phyloP scores from a whole-genome alignment of 2,797 vertebrate species.

The Eidolon dupreanum region DNA sequence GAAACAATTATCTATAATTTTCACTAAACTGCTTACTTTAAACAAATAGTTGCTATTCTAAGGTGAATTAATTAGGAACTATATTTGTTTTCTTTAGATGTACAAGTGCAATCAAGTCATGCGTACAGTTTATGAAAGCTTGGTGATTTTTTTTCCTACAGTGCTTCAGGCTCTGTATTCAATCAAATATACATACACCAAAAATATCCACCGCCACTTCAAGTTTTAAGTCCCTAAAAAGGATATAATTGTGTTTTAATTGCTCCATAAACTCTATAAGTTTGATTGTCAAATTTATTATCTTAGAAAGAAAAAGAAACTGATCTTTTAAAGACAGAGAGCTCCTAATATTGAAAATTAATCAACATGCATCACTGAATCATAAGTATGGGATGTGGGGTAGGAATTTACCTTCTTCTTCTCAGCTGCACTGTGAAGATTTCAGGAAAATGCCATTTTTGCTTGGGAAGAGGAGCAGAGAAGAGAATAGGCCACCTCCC shows the following conservation, averaged over 20 bases:
- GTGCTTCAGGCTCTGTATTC: conserved; percentile 38
- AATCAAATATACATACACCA: conserved; percentile 40
- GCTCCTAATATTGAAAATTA: conserved; percentile 26
- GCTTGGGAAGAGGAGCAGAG: background rate
- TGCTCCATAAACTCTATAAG: conserved; percentile 40
- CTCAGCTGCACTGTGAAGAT: background rate
- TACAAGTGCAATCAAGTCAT: conserved; percentile 72
- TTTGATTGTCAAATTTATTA: conserved; percentile 35
- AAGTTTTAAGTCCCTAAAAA: conserved; percentile 42
- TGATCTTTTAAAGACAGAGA: conserved; percentile 2
- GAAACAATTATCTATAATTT: conserved; percentile 69
- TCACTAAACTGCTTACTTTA: conserved; percentile 71
- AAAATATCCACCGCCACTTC: conserved; percentile 64
- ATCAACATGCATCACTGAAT: background rate
- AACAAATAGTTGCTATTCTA: conserved; percentile 73
- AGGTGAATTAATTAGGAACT: conserved; percentile 81
- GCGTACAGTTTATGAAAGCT: conserved; percentile 73
- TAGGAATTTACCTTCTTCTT: background rate
- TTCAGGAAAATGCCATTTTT: background rate
- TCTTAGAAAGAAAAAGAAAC: conserved; percentile 4
- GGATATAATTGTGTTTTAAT: conserved; percentile 23
- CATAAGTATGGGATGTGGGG: background rate
- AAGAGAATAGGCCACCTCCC: background rate
- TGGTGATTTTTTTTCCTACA: conserved; percentile 54
- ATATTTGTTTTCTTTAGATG: conserved; percentile 77